A percentile compares a stretch with the other conserved stretches of the same genome.
Conservation (phyloP, 2,797 vertebrate genomes). For the Parauchenoglanis ngamensis region DNA sequence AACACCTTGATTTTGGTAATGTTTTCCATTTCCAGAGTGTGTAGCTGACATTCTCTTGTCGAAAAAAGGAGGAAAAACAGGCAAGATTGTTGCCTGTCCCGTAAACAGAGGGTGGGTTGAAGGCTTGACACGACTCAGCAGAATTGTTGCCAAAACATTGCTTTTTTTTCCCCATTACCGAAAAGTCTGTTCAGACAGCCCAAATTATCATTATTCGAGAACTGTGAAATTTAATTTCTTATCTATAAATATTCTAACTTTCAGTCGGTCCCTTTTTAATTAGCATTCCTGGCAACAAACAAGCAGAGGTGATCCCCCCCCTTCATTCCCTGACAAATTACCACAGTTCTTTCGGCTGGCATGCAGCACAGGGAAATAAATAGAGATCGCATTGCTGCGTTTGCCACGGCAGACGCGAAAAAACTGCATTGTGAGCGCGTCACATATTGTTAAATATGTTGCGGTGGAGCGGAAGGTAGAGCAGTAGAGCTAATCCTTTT, state of each 20-base stretch:
- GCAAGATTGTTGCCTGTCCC: slow-evolving; percentile 46
- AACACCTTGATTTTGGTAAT: not conserved
- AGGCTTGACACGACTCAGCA: slow-evolving; percentile 9
- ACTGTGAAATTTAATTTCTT: slow-evolving; percentile 64
- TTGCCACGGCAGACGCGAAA: slow-evolving; percentile 24
- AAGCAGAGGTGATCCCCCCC: slow-evolving; percentile 33
- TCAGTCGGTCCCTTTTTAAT: slow-evolving; percentile 58
- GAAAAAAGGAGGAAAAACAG: slow-evolving; percentile 47
- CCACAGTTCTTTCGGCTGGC: slow-evolving; percentile 51
- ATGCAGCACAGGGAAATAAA: slow-evolving; percentile 52
- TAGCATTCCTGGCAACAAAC: slow-evolving; percentile 59
- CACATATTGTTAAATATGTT: slow-evolving; percentile 38
- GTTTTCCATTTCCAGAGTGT: not conserved
- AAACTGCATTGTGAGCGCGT: slow-evolving; percentile 15
- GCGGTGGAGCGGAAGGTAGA: slow-evolving; percentile 16
- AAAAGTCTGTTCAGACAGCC: slow-evolving; percentile 41
- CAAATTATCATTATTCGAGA: slow-evolving; percentile 55
- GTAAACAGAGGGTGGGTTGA: not conserved
- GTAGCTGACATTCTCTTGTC: slow-evolving; percentile 7
- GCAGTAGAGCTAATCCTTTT: slow-evolving; percentile 35
- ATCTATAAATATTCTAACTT: slow-evolving; percentile 64
- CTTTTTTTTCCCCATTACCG: not conserved
- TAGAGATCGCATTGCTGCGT: slow-evolving; percentile 35
- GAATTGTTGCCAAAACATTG: slow-evolving; percentile 36
- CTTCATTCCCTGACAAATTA: slow-evolving; percentile 54